phyloP scores from a whole-genome alignment of 2,113 vertebrate genomes.

The Oophaga pumilio region DNA sequence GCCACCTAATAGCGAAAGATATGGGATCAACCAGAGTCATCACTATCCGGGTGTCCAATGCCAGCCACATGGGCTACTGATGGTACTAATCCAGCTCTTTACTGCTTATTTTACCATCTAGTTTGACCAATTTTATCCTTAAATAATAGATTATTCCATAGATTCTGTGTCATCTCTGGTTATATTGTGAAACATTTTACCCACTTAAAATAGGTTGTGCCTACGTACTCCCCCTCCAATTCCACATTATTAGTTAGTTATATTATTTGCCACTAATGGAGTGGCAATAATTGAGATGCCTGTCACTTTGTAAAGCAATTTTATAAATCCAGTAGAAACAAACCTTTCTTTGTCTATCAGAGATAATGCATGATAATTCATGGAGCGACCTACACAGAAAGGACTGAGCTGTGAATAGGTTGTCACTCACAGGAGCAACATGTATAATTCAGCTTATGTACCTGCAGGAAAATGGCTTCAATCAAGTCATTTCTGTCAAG shows the following conservation, averaged over 20 bases:
- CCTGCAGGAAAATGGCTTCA: background rate
- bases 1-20: background rate
- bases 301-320: background rate
- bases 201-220: background rate
- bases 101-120: background rate
- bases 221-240: background rate
- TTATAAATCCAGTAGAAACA: background rate
- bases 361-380: background rate
- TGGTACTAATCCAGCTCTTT: background rate
- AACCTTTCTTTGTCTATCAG: background rate
- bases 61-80: too few species aligned
- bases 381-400: background rate
- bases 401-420: background rate
- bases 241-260: background rate
- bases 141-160: background rate
- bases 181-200: background rate
- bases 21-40: background rate
- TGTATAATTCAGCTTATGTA: background rate
- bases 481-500: background rate
- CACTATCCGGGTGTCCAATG: background rate
- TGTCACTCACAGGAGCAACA: background rate
- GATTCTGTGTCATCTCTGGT: background rate
- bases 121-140: background rate
- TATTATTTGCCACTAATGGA: background rate
- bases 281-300: background rate